Evolutionary conservation across 2,113 vertebrate genomes (phyloP), one percentile per base, ranked within the genome.

Genomic region (Myotis yumanensis): DNA sequence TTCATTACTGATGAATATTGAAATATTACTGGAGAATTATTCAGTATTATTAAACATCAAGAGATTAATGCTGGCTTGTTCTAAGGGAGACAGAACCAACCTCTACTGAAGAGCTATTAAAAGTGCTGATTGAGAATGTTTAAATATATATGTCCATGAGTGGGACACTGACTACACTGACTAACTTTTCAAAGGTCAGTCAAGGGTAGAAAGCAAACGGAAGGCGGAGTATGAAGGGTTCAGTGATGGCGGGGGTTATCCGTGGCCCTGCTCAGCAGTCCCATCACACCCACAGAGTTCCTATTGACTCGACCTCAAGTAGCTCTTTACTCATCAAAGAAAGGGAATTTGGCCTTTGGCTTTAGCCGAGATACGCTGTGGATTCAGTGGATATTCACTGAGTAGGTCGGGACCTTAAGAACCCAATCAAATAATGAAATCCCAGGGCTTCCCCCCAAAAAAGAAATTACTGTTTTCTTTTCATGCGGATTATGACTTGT

Each of bases 1-100:
- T 97, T 95, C 97, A 97, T 97, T 96, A 93, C 94, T 97, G 95
- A 97, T 97, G 94, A 97, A 97, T 97, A 97, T 96, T 97, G 97
- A 96, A 96, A 96, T 93, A 93, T 95, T 91, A 88, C 92, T 57
- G n/a, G 90, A 86, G 97, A 97, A 96, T 95, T 96, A 95, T 96
- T 96, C 83, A 93, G 94, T 96, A 95, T 84, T 95, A 95, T 93
- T 94, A 96, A 96, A 83, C 89, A 94, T 94, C 71, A 81, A 94
- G 89, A 95, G 91, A 96, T 95, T 89, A 93, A 93, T 85, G 86
- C 71, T 85, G 91, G 89, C 75, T 86, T 51, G 35, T 95, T 94
- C 71, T 88, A 79, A 30, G 32, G 64, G 40, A 77, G 75, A 94
- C 71, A 83, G 59, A 90, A 85, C 64, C 35, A 87, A 85, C 37